Base-by-base conservation (phyloP, 2,888 invertebrate genomes). In the Harpalus rufipes region DNA sequence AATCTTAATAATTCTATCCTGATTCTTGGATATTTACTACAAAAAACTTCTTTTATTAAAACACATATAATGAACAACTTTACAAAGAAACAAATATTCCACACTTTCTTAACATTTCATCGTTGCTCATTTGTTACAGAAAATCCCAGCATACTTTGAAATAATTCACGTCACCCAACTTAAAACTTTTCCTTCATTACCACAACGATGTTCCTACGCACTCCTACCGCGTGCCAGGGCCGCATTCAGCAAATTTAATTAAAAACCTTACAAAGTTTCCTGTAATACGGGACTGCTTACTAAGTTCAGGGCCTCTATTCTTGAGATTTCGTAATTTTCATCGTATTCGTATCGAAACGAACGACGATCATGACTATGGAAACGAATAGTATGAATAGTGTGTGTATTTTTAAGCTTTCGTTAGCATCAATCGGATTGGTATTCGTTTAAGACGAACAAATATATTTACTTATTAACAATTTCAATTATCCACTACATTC, bases 241-340 rank as follows among this genome's bases (percentile, higher is more conserved):
- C 59, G 16, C 59, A 59, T 59, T 59, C 16, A n/a, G 14, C 14
- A 59, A 12, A 59, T 59, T 59, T 59, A 59, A 59, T 59, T 59
- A 59, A 59, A 12, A 59, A 16, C 16, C 59, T 12, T 0, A 14
- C n/a, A 12, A 59, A 59, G n/a, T 32, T 59, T 59, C 3, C 10
- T 7, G 59, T 14, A 51, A 12, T 59, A 14, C 59, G 59, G 59
- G 2, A 14, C 59, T 59, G 59, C 5, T 7, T 59, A 51, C 59
- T 14, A 59, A 59, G 59, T 59, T 59, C 7, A 58, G 58, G 16
- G n/a, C n/a, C n/a, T n/a, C n/a, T n/a, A n/a, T n/a, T n/a, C n/a
- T n/a, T n/a, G n/a, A n/a, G n/a, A n/a, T n/a, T n/a, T n/a, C n/a
- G n/a, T n/a, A n/a, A n/a, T n/a, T n/a, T n/a, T n/a, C n/a, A n/a